phyloP scores from a whole-genome alignment of 1,140 invertebrate species.

The Scaptomyza graminum region DNA sequence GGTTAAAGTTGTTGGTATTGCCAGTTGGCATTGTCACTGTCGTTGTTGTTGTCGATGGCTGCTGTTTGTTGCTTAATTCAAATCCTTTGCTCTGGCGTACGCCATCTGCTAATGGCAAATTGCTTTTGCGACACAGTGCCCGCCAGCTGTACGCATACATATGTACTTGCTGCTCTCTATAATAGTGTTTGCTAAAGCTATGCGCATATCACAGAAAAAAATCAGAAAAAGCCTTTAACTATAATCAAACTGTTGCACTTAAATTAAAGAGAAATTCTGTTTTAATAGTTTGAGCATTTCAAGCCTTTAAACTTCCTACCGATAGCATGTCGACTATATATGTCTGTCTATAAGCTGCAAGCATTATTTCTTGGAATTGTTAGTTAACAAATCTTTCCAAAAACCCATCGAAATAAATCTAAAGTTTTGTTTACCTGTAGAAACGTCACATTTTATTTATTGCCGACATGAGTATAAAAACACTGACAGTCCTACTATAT shows the following conservation, averaged over 20 bases:
- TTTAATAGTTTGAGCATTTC: too few species aligned
- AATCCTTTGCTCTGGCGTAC: constrained; percentile 38
- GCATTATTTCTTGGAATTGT: too few species aligned
- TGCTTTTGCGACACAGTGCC: constrained; percentile 42
- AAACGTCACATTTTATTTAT: constrained; percentile 33
- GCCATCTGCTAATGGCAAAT: constrained; percentile 41
- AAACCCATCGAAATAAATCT: too few species aligned
- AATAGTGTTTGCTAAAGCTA: constrained; percentile 16
- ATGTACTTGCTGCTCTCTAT: neutral
- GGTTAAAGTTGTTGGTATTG: constrained; percentile 46
- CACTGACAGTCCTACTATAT: constrained; percentile 2
- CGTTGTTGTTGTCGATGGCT: constrained; percentile 5
- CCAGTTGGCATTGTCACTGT: constrained; percentile 2
- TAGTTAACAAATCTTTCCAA: too few species aligned
- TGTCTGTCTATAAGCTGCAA: too few species aligned
- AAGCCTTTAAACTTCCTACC: too few species aligned
- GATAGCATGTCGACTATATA: too few species aligned
- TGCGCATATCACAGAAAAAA: constrained; percentile 3
- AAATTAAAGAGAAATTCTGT: too few species aligned
- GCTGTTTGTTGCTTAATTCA: constrained; percentile 27
- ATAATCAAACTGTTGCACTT: neutral
- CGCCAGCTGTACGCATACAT: constrained; percentile 18
- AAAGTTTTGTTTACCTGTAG: constrained; percentile 19
- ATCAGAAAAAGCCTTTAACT: constrained; percentile 17
- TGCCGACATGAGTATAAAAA: constrained; percentile 12